A percentile compares a stretch with the other conserved stretches of the same genome.
Evolutionary conservation across 1,140 invertebrate genomes (phyloP).

Genomic region (Drosophila orosa): DNA sequence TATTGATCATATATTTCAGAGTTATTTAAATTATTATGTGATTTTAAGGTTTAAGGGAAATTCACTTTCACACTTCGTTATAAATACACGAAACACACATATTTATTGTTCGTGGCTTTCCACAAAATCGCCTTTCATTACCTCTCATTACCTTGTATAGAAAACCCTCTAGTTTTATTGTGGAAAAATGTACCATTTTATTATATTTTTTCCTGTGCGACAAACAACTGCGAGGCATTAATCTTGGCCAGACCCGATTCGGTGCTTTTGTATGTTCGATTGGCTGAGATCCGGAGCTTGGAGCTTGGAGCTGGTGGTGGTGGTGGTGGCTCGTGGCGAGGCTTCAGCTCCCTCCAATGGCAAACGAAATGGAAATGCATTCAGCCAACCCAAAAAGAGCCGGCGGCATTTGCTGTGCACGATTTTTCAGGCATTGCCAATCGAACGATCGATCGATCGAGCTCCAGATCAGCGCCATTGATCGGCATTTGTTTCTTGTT

Average conservation of each 20-base stretch:
- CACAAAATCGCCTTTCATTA: too few species aligned
- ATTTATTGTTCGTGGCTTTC: too few species aligned
- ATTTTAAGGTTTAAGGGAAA: too few species aligned
- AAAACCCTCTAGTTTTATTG: background rate
- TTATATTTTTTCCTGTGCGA: constrained; percentile 14
- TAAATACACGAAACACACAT: too few species aligned
- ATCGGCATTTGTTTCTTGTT: constrained; percentile 67
- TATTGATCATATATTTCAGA: too few species aligned
- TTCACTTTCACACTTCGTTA: too few species aligned
- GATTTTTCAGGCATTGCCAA: constrained; percentile 63
- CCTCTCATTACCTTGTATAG: too few species aligned
- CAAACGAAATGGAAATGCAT: constrained; percentile 72
- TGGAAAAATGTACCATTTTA: background rate
- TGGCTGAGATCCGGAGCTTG: constrained; percentile 47
- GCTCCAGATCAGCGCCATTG: constrained; percentile 37
- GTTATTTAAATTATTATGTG: too few species aligned
- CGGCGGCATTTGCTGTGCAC: constrained; percentile 52
- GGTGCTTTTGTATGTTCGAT: constrained; percentile 63
- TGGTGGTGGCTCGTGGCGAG: constrained; percentile 25
- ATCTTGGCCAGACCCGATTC: constrained; percentile 67
- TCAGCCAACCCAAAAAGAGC: constrained; percentile 45
- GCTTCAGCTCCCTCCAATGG: constrained; percentile 42
- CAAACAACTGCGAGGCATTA: constrained; percentile 63
- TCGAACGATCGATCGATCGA: constrained; percentile 42
- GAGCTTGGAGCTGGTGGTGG: constrained; percentile 22